A percentile compares a stretch with the other conserved stretches of the same genome.
Evolutionary conservation across 1,140 invertebrate species (phyloP).

Genomic region (Panulirus ornatus): DNA sequence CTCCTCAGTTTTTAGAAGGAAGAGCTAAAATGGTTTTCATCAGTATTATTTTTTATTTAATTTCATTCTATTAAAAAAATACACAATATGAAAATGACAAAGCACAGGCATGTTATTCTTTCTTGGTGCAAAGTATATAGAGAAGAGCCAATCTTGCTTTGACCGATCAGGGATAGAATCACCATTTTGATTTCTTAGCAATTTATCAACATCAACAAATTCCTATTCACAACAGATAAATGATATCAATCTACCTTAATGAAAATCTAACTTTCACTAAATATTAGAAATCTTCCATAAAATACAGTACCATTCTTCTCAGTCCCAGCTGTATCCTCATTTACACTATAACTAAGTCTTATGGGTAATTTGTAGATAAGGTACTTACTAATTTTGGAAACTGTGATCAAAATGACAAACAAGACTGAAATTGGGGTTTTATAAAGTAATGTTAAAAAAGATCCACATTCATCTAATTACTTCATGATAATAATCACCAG

Average conservation of each 20-base stretch:
- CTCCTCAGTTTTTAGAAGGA: background rate
- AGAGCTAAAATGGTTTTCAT: background rate
- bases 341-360: too few species aligned
- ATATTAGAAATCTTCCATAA: background rate
- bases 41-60: slow-evolving; percentile 54
- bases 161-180: background rate
- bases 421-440: too few species aligned
- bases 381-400: too few species aligned
- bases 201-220: too few species aligned
- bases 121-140: slow-evolving; percentile 13
- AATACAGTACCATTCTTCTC: background rate
- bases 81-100: slow-evolving; percentile 54
- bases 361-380: too few species aligned
- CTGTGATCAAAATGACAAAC: too few species aligned
- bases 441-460: too few species aligned
- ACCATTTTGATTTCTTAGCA: slow-evolving; percentile 24
- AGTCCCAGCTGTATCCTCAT: background rate
- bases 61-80: slow-evolving; percentile 62
- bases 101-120: slow-evolving; percentile 50
- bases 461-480: too few species aligned
- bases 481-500: too few species aligned
- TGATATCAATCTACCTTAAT: background rate
- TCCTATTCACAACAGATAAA: background rate
- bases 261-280: background rate
- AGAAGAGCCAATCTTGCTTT: slow-evolving; percentile 21